Evolutionary conservation across 2,888 invertebrate species (phyloP).

Genomic region (Pandemis cinnamomeana): DNA sequence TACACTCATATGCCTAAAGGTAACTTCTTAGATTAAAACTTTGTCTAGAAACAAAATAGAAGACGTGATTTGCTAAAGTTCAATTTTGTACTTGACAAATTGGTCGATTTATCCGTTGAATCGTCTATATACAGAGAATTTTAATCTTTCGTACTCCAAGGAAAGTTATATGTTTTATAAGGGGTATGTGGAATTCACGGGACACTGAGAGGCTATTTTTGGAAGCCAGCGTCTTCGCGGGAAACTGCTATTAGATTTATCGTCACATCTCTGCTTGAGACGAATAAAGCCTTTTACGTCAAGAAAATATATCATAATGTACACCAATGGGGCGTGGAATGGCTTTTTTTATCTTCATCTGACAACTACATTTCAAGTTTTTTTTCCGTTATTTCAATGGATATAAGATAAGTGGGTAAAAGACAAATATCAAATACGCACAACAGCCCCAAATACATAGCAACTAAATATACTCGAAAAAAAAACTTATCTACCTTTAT

Average conservation of each 20-base stretch:
- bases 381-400: neutral
- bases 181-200: constrained; percentile 46
- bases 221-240: constrained; percentile 50
- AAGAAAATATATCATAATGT: constrained; percentile 16
- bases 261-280: constrained; percentile 43
- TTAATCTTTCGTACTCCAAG: constrained; percentile 14
- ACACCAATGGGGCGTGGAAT: neutral
- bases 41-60: no score
- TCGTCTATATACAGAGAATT: constrained; percentile 10
- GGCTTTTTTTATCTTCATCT: neutral
- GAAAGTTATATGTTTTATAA: constrained; percentile 40
- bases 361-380: neutral
- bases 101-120: constrained; percentile 28
- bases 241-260: constrained; percentile 52
- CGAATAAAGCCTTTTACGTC: constrained; percentile 38
- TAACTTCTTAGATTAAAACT: no score
- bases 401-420: neutral
- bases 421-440: neutral
- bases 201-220: constrained; percentile 54
- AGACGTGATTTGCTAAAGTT: neutral
- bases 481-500: no score
- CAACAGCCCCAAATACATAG: no score
- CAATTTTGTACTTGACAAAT: constrained; percentile 12
- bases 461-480: no score
- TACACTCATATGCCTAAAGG: no score